Conservation (phyloP, 92 coral and sea anemone species). For the Porites evermanni region DNA sequence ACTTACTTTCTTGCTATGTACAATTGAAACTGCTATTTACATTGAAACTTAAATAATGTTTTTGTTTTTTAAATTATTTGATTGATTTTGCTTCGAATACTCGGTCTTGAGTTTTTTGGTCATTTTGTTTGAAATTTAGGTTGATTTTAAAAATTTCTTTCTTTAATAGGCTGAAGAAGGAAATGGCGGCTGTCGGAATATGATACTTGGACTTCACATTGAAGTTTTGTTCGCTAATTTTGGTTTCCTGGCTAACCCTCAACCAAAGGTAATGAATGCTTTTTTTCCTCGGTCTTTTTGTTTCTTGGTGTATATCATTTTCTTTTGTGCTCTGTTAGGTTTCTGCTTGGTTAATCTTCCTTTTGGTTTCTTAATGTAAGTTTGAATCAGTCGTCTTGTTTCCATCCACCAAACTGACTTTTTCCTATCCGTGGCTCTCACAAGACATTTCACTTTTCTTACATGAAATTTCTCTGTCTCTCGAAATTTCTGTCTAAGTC, state of each 20-base stretch:
- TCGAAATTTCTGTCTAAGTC: no score
- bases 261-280: constrained; percentile 77
- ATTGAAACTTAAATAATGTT: no score
- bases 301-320: background rate
- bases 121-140: no score
- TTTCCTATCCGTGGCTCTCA: no score
- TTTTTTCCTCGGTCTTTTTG: background rate
- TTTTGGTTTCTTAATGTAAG: background rate
- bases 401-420: no score
- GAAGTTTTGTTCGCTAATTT: constrained; percentile 90
- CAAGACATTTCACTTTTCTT: no score
- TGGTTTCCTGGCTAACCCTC: constrained; percentile 98
- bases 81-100: no score
- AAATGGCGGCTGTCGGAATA: constrained; percentile 76
- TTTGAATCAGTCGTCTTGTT: no score
- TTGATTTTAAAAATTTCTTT: background rate
- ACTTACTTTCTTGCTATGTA: no score
- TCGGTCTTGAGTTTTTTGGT: no score
- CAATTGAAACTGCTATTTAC: no score
- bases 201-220: constrained; percentile 89
- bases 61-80: background rate
- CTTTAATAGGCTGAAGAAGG: constrained; percentile 74
- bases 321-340: background rate
- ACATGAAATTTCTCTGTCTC: no score
- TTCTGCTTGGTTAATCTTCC: background rate